These are phyloP conservation scores for Carposina sasakii DNA, from an alignment of 1,140 invertebrate genomes.

Conservation along the genomic window DNA sequence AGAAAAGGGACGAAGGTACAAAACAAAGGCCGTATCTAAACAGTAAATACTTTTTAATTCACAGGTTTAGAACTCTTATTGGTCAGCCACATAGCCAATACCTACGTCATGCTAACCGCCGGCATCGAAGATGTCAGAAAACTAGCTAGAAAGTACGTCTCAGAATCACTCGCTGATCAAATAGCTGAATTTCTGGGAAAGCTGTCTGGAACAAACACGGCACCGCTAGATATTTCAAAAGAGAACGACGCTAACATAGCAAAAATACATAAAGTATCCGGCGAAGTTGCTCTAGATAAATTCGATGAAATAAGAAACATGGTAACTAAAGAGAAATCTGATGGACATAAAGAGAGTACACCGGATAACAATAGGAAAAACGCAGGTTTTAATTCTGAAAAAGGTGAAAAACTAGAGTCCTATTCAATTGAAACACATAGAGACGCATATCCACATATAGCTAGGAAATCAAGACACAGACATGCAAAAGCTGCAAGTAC, in stretches of 20 bases:
- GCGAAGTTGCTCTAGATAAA: no score
- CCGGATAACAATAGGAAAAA: no score
- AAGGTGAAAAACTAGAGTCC: no score
- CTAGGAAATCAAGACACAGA: no score
- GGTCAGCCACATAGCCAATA: slow-evolving; percentile 14
- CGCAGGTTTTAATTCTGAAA: no score
- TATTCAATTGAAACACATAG: neutral
- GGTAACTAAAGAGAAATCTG: neutral
- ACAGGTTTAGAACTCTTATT: slow-evolving; percentile 27
- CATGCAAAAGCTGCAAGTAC: no score
- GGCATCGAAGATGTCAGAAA: slow-evolving; percentile 45
- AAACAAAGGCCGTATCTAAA: no score
- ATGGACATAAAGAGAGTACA: neutral
- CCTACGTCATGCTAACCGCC: slow-evolving; percentile 41
- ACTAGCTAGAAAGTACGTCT: slow-evolving; percentile 39
- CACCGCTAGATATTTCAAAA: neutral
- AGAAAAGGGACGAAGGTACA: no score
- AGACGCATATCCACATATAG: no score
- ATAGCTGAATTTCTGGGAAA: slow-evolving; percentile 28
- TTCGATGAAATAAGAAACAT: neutral
- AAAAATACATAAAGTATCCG: neutral
- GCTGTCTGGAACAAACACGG: slow-evolving; percentile 7
- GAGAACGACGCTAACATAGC: neutral
- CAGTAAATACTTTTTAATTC: neutral
- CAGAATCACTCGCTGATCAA: slow-evolving; percentile 33